Evolutionary conservation across 2,888 invertebrate genomes (phyloP).

Genomic region (Antitype chi): DNA sequence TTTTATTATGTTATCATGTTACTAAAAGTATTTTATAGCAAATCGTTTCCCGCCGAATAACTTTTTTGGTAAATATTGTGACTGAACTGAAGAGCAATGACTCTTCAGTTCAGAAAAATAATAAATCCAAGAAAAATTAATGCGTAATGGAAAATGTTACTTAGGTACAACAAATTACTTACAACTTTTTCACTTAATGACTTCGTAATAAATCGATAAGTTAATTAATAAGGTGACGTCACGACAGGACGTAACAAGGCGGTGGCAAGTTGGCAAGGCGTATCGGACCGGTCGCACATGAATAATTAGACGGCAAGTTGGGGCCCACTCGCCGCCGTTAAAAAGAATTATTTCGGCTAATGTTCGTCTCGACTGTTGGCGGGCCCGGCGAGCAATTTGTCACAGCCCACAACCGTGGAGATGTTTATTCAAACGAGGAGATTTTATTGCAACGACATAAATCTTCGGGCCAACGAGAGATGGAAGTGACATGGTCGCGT

Average conservation of each 20-base stretch:
- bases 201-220: slow-evolving; percentile 49
- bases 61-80: neutral
- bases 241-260: slow-evolving; percentile 36
- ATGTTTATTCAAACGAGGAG: slow-evolving; percentile 89
- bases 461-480: slow-evolving; percentile 82
- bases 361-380: slow-evolving; percentile 85
- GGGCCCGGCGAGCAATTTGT: slow-evolving; percentile 85
- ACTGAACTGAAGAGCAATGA: neutral
- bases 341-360: slow-evolving; percentile 87
- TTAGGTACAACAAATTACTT: slow-evolving; percentile 1
- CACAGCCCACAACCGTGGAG: slow-evolving; percentile 81
- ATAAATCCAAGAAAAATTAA: neutral
- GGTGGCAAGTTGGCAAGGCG: slow-evolving; percentile 58
- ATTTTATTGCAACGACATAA: slow-evolving; percentile 89
- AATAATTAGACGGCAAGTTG: slow-evolving; percentile 82
- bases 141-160: neutral
- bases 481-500: slow-evolving; percentile 83
- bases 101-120: no score
- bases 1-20: slow-evolving; percentile 48
- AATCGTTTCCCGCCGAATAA: neutral
- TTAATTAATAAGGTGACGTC: slow-evolving; percentile 57
- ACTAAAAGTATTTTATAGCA: slow-evolving; percentile 17
- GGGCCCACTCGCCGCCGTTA: slow-evolving; percentile 80
- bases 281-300: slow-evolving; percentile 74
- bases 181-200: slow-evolving; percentile 27